A percentile compares a stretch with the other conserved stretches of the same genome.
These are phyloP conservation scores for Lordiphosa clarofinis DNA, from an alignment of 1,140 invertebrate genomes.

Conservation along the genomic window DNA sequence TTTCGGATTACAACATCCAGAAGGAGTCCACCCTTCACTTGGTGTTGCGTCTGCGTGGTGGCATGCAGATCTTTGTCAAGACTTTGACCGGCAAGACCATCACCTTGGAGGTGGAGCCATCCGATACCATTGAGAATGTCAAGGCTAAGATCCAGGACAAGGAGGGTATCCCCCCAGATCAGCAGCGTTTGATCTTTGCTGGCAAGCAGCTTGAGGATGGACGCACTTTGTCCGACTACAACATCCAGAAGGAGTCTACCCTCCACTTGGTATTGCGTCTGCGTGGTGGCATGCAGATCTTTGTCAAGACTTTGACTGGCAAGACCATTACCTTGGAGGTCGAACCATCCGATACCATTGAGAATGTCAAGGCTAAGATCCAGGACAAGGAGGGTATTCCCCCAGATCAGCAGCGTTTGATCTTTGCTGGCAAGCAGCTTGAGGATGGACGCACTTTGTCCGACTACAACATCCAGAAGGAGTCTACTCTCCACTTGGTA, in stretches of 20 bases:
- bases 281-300: constrained; percentile 10
- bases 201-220: constrained; percentile 7
- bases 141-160: constrained; percentile 90
- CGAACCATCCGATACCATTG: constrained; percentile 88
- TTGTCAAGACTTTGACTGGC: constrained; percentile 89
- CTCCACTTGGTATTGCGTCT: constrained; percentile 3
- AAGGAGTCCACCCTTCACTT: too few relatives aligned
- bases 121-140: constrained; percentile 91
- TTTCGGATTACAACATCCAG: too few relatives aligned
- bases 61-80: constrained; percentile 83
- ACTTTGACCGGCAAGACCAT: constrained; percentile 92
- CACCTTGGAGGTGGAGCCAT: constrained; percentile 89
- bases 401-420: constrained; percentile 86
- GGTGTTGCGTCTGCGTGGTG: too few relatives aligned
- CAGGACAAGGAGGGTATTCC: constrained; percentile 87
- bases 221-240: constrained; percentile 9
- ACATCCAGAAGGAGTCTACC: constrained; percentile 7
- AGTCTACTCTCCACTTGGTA: constrained; percentile 89
- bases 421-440: constrained; percentile 90
- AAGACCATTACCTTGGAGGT: constrained; percentile 92
- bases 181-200: constrained; percentile 11
- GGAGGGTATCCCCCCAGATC: constrained; percentile 80
- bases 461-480: constrained; percentile 91
- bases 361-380: constrained; percentile 90
- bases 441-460: constrained; percentile 90